Conservation (phyloP, 2,797 vertebrate genomes). For the Mionectes olivaceus region DNA sequence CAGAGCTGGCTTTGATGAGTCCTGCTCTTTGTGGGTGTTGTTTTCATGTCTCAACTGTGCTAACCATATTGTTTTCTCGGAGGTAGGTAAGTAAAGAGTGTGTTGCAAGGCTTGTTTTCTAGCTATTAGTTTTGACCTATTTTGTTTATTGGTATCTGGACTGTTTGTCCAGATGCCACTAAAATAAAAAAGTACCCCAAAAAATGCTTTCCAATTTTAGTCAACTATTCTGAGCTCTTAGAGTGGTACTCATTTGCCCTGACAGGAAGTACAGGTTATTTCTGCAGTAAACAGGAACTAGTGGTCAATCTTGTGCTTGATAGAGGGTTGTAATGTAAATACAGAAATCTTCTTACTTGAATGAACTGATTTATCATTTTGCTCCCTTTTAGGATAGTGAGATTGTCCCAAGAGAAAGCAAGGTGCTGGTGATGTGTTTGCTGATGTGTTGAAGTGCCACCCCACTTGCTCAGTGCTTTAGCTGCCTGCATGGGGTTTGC, state of each 20-base stretch:
- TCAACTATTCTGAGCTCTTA: not conserved
- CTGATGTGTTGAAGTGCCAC: not conserved
- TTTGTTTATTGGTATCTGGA: not conserved
- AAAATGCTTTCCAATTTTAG: not conserved
- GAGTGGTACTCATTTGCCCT: not conserved
- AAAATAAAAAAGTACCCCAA: not conserved
- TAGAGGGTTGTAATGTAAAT: not conserved
- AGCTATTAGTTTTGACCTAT: not conserved
- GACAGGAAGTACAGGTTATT: not conserved
- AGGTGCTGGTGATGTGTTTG: not conserved
- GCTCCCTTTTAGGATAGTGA: not conserved
- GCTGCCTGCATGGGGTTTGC: not conserved
- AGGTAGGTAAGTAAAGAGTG: not conserved
- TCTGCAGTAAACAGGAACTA: not conserved
- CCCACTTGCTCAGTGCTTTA: not conserved
- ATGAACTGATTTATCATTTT: not conserved
- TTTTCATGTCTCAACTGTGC: not conserved
- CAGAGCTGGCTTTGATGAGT: not conserved
- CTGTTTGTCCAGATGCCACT: not conserved
- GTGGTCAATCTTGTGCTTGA: not conserved
- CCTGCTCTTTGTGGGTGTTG: not conserved
- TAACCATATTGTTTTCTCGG: not conserved
- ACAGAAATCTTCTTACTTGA: not conserved
- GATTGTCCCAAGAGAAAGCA: not conserved
- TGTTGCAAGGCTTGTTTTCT: conserved; percentile 6